Percentiles rank a stretch among this genome's conserved stretches.
Conservation (phyloP, 2,888 invertebrate species). For the Aphidoletes aphidimyza region DNA sequence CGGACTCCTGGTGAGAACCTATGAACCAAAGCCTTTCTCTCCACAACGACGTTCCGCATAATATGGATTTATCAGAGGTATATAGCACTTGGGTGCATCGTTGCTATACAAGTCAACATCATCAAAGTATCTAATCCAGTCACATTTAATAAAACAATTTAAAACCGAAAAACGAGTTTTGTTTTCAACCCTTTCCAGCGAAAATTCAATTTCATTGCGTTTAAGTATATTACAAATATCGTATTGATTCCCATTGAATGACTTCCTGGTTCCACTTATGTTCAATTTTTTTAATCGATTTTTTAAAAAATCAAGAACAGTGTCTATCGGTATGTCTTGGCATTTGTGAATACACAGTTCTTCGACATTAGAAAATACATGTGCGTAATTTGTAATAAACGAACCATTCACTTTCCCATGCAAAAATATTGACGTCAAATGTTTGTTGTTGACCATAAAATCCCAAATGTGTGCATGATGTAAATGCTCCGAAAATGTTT, state of each 20-base stretch:
- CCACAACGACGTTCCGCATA: not conserved
- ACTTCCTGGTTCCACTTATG: not conserved
- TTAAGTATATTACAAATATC: not conserved
- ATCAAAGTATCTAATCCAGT: not conserved
- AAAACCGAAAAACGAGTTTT: not conserved
- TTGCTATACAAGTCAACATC: not conserved
- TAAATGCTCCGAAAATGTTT: not conserved
- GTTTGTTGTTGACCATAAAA: not conserved
- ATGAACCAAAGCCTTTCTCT: not conserved
- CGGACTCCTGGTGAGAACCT: not conserved
- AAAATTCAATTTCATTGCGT: not conserved
- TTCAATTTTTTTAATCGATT: not conserved
- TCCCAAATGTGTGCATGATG: not conserved
- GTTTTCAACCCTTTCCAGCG: not conserved
- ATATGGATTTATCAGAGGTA: not conserved
- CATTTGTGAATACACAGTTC: not conserved
- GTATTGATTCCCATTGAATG: not conserved
- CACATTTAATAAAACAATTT: conserved; percentile 2
- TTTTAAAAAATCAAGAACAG: conserved; percentile 10
- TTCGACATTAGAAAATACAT: conserved; percentile 1
- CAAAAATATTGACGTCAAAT: conserved; percentile 11
- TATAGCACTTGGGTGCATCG: not conserved
- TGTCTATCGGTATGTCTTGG: conserved; percentile 3
- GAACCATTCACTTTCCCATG: conserved; percentile 10
- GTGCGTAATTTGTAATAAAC: not conserved